Conservation (phyloP, 2,888 invertebrate genomes). For the Nomada goodeniana region DNA sequence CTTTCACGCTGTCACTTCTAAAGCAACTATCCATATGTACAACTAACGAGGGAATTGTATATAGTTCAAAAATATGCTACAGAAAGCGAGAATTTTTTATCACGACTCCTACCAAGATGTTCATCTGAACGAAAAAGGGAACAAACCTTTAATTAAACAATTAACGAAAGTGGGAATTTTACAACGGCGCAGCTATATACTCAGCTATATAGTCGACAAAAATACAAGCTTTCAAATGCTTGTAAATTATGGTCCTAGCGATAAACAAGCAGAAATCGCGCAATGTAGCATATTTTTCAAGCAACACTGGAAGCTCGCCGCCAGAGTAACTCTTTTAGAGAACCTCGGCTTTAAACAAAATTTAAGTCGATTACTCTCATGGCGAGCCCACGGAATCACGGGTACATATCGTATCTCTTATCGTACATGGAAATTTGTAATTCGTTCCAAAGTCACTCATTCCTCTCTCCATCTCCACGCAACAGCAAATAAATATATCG, state of each 20-base stretch:
- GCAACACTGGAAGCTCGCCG: constrained; percentile 20
- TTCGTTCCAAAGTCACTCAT: constrained; percentile 58
- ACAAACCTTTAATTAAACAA: too few species aligned
- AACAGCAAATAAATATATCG: constrained; percentile 79
- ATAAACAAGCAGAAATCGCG: constrained; percentile 2
- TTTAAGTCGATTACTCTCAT: constrained; percentile 24
- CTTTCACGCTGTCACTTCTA: constrained; percentile 53
- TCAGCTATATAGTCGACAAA: too few species aligned
- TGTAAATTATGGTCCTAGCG: not conserved
- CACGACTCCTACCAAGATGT: too few species aligned
- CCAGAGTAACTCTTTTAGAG: constrained; percentile 36
- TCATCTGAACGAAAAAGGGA: too few species aligned
- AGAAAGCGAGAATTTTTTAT: constrained; percentile 6
- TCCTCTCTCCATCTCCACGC: constrained; percentile 56
- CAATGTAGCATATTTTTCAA: constrained; percentile 59
- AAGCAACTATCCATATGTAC: constrained; percentile 73
- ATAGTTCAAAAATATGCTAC: constrained; percentile 56
- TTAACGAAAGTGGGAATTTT: too few species aligned
- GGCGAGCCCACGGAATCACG: constrained; percentile 30
- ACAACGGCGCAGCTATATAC: too few species aligned
- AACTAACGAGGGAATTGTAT: constrained; percentile 66
- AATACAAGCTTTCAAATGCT: too few species aligned
- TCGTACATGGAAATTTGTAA: constrained; percentile 60
- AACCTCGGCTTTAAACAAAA: constrained; percentile 4
- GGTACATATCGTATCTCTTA: constrained; percentile 45